Conservation (phyloP, 2,113 vertebrate genomes). For the Boleophthalmus pectinirostris region DNA sequence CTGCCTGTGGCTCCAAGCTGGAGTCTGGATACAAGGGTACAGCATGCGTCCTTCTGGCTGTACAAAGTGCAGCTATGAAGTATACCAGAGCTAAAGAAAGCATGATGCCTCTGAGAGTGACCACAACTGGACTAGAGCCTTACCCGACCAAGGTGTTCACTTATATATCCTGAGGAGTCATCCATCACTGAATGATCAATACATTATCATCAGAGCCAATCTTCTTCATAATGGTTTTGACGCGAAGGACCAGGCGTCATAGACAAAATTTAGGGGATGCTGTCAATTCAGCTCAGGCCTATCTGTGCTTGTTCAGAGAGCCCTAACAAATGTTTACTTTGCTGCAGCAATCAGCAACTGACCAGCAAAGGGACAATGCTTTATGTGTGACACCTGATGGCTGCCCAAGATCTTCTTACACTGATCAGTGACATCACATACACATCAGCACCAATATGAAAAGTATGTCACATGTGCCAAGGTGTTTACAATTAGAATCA, state of each 20-base stretch:
- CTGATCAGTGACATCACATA: constrained; percentile 40
- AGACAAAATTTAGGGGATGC: constrained; percentile 63
- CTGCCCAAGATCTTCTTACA: constrained; percentile 35
- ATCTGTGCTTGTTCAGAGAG: constrained; percentile 78
- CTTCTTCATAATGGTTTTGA: constrained; percentile 72
- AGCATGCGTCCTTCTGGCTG: constrained; percentile 55
- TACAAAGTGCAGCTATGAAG: constrained; percentile 69
- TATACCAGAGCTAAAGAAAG: constrained; percentile 60
- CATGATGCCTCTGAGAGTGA: constrained; percentile 64
- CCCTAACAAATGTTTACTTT: constrained; percentile 78
- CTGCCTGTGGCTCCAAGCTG: constrained; percentile 64
- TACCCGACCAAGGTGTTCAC: constrained; percentile 37
- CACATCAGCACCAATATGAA: not conserved
- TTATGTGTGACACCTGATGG: constrained; percentile 57
- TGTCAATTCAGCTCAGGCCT: constrained; percentile 70
- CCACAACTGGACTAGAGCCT: constrained; percentile 36
- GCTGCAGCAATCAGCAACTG: constrained; percentile 60
- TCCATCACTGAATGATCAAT: constrained; percentile 76
- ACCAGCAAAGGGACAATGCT: constrained; percentile 43
- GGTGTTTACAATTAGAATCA: constrained; percentile 7
- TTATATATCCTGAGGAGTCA: constrained; percentile 72
- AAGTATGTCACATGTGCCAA: constrained; percentile 29
- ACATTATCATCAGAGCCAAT: constrained; percentile 71
- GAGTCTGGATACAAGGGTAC: constrained; percentile 73
- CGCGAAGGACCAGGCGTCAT: constrained; percentile 65